Conservation (phyloP, 2,113 vertebrate species). For the Australoheros scitulus region DNA sequence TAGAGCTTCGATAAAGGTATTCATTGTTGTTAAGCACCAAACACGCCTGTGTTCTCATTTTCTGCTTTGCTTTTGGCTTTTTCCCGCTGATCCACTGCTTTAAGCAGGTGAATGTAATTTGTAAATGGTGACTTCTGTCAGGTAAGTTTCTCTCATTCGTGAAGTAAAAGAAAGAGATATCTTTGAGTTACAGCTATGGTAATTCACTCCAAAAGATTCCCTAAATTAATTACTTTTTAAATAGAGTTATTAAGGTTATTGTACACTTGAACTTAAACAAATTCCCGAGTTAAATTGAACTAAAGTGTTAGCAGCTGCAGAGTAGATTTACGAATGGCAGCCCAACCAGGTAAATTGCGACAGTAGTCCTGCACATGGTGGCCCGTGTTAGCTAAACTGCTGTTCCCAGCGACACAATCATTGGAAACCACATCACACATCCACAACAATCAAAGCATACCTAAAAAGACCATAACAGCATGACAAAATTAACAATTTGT, state of each 20-base stretch:
- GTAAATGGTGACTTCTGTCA: constrained; percentile 65
- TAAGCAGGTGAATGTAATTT: constrained; percentile 61
- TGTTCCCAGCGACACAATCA: neutral
- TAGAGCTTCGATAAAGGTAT: constrained; percentile 42
- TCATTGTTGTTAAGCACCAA: constrained; percentile 62
- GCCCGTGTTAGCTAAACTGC: neutral
- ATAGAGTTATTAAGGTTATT: neutral
- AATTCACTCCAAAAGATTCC: neutral
- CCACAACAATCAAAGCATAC: neutral
- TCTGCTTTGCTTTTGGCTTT: constrained; percentile 37
- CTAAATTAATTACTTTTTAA: neutral
- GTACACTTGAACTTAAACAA: neutral
- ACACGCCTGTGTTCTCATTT: constrained; percentile 57
- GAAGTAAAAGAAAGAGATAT: neutral
- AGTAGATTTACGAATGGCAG: neutral
- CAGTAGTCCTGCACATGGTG: neutral
- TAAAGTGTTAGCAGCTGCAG: neutral
- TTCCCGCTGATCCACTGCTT: constrained; percentile 52
- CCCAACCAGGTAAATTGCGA: neutral
- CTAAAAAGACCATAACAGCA: neutral
- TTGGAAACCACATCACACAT: neutral
- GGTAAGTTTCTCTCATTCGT: constrained; percentile 28
- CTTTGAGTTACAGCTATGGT: constrained; percentile 11
- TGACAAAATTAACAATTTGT: neutral
- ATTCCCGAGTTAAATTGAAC: neutral